Percentiles rank a stretch among this genome's conserved stretches.
Conservation (phyloP, 2,888 invertebrate species). For the Pharmacophagus antenor region DNA sequence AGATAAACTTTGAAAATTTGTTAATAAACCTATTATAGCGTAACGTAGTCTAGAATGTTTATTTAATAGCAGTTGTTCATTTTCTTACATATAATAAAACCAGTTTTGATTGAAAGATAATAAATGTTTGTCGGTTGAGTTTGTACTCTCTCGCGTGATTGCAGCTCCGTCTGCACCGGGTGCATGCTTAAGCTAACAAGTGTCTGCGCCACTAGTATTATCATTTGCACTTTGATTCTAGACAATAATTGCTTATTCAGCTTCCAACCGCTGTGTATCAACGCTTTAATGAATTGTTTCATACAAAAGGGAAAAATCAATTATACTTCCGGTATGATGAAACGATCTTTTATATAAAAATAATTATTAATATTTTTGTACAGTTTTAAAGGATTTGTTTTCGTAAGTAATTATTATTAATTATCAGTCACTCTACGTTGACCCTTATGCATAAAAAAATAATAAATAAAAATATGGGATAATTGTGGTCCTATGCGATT, state of each 20-base stretch:
- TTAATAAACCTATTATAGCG: too few relatives aligned
- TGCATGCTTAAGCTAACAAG: slow-evolving; percentile 39
- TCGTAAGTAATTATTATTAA: too few relatives aligned
- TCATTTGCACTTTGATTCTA: slow-evolving; percentile 47
- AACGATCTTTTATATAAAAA: too few relatives aligned
- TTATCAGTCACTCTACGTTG: too few relatives aligned
- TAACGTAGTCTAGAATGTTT: too few relatives aligned
- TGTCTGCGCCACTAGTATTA: slow-evolving; percentile 37
- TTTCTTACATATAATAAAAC: not conserved
- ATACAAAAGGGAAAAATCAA: not conserved
- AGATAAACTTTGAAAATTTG: too few relatives aligned
- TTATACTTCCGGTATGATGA: too few relatives aligned
- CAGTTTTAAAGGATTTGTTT: too few relatives aligned
- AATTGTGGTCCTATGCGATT: too few relatives aligned
- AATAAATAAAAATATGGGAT: too few relatives aligned
- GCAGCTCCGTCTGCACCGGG: slow-evolving; percentile 32
- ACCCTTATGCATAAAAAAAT: too few relatives aligned
- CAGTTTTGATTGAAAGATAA: not conserved
- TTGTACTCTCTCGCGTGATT: slow-evolving; percentile 9
- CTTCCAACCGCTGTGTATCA: slow-evolving; percentile 22
- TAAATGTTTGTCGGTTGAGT: not conserved
- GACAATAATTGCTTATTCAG: slow-evolving; percentile 39
- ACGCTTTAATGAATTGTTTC: slow-evolving; percentile 11
- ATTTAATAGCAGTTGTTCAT: not conserved
- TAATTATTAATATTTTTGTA: too few relatives aligned